Percentiles rank a stretch among this genome's conserved stretches.
phyloP scores from a whole-genome alignment of 2,888 invertebrate genomes.

The Athalia circularis region DNA sequence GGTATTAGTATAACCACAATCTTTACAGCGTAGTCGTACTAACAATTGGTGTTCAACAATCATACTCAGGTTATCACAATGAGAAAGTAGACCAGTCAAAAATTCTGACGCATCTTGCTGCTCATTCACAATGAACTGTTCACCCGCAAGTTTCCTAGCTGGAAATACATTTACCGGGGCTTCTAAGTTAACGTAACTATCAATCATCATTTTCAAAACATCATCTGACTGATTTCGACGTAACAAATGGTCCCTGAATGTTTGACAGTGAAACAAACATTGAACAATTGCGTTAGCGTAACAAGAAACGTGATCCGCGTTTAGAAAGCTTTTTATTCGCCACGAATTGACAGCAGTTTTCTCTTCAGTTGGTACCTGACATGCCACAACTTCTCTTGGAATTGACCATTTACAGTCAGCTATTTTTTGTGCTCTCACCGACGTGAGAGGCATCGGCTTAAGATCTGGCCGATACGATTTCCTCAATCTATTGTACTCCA shows the following conservation, averaged over 20 bases:
- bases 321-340: too few species aligned
- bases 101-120: constrained; percentile 36
- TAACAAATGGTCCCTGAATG: too few species aligned
- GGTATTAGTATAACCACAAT: constrained; percentile 6
- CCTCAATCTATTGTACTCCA: constrained; percentile 42
- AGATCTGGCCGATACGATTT: too few species aligned
- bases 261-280: too few species aligned
- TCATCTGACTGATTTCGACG: too few species aligned
- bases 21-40: background rate
- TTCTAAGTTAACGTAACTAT: background rate
- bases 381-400: constrained; percentile 20
- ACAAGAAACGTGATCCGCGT: too few species aligned
- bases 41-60: constrained; percentile 6
- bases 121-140: constrained; percentile 17
- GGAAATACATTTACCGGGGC: constrained; percentile 4
- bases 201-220: background rate
- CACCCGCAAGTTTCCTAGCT: constrained; percentile 18
- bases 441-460: too few species aligned
- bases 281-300: too few species aligned
- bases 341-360: too few species aligned
- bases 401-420: background rate
- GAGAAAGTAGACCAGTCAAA: constrained; percentile 5
- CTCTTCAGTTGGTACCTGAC: too few species aligned
- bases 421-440: constrained; percentile 48
- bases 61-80: background rate